Base-by-base conservation (phyloP, 92 coral and sea anemone genomes). In the Heteractis magnifica region DNA sequence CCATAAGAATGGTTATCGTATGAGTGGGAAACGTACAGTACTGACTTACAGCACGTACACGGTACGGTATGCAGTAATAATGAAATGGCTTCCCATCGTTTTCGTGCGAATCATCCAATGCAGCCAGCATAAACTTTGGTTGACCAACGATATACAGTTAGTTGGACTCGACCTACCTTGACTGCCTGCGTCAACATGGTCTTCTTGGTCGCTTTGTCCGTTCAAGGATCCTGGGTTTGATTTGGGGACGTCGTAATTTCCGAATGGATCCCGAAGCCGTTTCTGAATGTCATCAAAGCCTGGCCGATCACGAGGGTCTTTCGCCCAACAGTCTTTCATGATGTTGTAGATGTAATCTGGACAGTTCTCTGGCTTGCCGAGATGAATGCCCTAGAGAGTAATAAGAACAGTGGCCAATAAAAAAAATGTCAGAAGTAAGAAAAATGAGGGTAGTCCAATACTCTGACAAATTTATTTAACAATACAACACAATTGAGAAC, bases 251-350 rank as follows among this genome's bases (percentile, higher is more conserved):
- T 94, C 99, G 68, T 91, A 94, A 79, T 84, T 80, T 16, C 90
- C 88, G 76, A 89, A 93, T 21, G 98, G 95, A 83, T 95, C 89
- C 50, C 90, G 83, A 21, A 97, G 62, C 3, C 98, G 93, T 58
- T 81, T 62, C n/a, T 85, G 80, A 60, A 97, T 91, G 16, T 79
- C 59, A 44, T 75, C 76, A 82, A 92, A 94, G 52, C 81, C 89
- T 51, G 89, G 90, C 34, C 99, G 92, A 49, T 89, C 90, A 15
- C 87, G 88, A 7, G 92, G 92, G 18, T 92, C 89, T 87, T 82
- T 89, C 16, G 75, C 59, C 99, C 99, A 97, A 75, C 99, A 97
- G 75, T 87, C 92, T 77, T 97, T 97, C 99, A 97, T 94, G 75
- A 94, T 68, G 11, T 79, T 88, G 53, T 92, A 92, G 3, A 97